These are phyloP conservation scores for Felis chaus DNA, from an alignment of 2,113 vertebrate genomes.

Conservation along the genomic window DNA sequence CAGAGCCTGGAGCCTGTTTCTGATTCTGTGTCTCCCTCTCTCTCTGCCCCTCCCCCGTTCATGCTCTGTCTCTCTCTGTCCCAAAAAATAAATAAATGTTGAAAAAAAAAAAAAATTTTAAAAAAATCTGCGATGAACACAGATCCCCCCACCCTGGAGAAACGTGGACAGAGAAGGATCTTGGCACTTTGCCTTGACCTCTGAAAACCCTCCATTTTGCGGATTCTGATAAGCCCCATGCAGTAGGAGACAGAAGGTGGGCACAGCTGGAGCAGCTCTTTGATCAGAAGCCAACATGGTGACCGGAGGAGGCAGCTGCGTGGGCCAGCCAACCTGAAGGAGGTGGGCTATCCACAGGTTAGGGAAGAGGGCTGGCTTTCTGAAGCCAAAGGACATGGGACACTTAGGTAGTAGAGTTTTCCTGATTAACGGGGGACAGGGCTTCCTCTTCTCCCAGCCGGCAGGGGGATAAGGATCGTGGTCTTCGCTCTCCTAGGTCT, in stretches of 20 bases:
- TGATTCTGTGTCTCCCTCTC: no score
- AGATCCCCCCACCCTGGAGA: neutral
- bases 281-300: neutral
- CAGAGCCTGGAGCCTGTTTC: no score
- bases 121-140: neutral
- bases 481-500: neutral
- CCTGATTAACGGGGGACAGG: neutral
- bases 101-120: no score
- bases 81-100: no score
- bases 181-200: constrained; percentile 3
- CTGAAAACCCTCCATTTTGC: neutral
- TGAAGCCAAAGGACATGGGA: neutral
- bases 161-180: neutral
- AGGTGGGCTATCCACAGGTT: neutral
- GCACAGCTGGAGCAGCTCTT: constrained; percentile 26
- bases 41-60: no score
- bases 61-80: no score
- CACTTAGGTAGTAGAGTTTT: neutral
- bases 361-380: neutral
- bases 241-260: neutral
- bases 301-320: neutral
- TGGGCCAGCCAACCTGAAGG: neutral
- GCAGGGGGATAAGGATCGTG: neutral
- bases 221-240: neutral
- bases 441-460: neutral